Evolutionary conservation across 2,113 vertebrate genomes (phyloP).

Genomic region (Sylvietta virens): DNA sequence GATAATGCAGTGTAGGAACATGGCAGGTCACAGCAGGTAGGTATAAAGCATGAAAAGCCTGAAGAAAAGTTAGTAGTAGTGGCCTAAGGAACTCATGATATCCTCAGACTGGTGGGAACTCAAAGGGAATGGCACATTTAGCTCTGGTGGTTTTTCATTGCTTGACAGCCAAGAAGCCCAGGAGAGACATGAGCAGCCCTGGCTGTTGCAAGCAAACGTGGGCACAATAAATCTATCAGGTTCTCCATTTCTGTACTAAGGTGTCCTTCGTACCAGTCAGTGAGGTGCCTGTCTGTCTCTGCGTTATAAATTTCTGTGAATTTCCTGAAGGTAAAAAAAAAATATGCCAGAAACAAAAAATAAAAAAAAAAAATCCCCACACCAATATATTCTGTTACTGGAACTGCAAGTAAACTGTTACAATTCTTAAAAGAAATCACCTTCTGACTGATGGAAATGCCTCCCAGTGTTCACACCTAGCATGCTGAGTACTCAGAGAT

Average conservation of each 20-base stretch:
- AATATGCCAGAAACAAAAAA: background rate
- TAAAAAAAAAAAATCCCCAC: accelerated
- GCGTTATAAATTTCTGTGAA: background rate
- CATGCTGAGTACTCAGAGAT: background rate
- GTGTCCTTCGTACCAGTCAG: background rate
- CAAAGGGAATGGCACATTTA: background rate
- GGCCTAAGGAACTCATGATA: background rate
- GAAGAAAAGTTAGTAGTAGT: background rate
- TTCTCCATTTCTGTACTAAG: background rate
- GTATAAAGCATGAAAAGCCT: background rate
- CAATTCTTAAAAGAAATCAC: background rate
- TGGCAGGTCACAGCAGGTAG: background rate
- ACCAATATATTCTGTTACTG: background rate
- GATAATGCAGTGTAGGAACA: background rate
- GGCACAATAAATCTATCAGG: background rate
- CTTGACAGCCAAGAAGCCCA: background rate
- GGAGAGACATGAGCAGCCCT: background rate
- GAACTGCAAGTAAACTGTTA: background rate
- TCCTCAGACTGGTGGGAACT: background rate
- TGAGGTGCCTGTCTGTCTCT: background rate
- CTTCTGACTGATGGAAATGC: background rate
- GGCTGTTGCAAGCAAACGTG: background rate
- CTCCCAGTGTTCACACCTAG: background rate
- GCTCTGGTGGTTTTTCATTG: background rate
- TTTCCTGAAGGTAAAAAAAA: background rate